Evolutionary conservation across 2,113 vertebrate genomes (phyloP).

Genomic region (Periophthalmodon schlosseri): DNA sequence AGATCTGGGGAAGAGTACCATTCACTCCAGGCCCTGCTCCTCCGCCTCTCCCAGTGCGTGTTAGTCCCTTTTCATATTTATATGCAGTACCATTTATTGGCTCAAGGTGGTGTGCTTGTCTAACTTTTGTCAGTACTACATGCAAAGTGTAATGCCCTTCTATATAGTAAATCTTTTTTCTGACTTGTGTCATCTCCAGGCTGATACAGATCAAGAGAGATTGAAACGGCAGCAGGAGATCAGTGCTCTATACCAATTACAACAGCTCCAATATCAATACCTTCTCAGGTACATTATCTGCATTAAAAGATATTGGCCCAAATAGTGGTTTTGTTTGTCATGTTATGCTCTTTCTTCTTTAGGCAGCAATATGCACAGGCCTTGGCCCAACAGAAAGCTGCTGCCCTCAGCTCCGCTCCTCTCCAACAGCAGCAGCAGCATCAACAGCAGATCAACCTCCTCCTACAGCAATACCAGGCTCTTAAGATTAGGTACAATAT

Average conservation of each 20-base stretch:
- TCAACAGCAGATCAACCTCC: conserved; percentile 91
- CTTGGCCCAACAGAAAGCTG: conserved; percentile 92
- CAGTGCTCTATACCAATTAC: conserved; percentile 91
- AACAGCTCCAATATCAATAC: conserved; percentile 93
- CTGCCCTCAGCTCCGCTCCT: conserved; percentile 84
- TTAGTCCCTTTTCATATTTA: neutral
- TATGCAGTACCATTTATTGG: conserved; percentile 10
- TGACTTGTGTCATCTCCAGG: conserved; percentile 67
- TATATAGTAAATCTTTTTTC: neutral
- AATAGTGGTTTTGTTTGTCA: neutral
- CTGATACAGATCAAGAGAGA: conserved; percentile 91
- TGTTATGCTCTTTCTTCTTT: neutral
- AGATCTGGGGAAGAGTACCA: conserved; percentile 97
- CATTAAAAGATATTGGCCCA: neutral
- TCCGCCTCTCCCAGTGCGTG: conserved; percentile 78
- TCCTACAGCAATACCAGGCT: conserved; percentile 92
- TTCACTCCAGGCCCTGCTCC: conserved; percentile 89
- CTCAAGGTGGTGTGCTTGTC: conserved; percentile 42
- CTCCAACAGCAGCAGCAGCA: conserved; percentile 92
- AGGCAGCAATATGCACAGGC: conserved; percentile 96
- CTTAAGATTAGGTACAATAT: conserved; percentile 89
- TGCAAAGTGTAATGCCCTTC: neutral
- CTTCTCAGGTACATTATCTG: conserved; percentile 84
- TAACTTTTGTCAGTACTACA: neutral
- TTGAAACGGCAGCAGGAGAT: conserved; percentile 92